Evolutionary conservation across 2,113 vertebrate species (phyloP).

Genomic region (Cichladusa arquata): DNA sequence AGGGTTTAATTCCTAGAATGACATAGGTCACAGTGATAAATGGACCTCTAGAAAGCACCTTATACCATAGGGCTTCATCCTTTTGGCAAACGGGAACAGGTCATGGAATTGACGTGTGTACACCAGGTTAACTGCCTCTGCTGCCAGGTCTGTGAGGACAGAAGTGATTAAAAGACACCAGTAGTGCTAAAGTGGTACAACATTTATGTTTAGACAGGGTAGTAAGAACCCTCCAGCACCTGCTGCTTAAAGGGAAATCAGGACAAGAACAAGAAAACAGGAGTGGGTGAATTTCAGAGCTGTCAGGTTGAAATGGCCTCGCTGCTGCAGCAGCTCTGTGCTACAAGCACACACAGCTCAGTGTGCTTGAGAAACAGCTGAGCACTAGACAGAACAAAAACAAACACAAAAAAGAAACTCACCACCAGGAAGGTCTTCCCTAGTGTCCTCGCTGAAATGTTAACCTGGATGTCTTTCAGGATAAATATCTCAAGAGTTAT

Average conservation of each 20-base stretch:
- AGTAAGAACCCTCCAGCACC: neutral
- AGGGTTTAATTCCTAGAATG: neutral
- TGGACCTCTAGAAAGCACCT: neutral
- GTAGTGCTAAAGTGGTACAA: neutral
- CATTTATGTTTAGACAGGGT: neutral
- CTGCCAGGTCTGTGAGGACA: neutral
- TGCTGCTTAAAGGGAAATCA: neutral
- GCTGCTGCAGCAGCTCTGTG: neutral
- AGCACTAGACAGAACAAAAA: neutral
- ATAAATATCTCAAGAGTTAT: constrained; percentile 56
- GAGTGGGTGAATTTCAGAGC: neutral
- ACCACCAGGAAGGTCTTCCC: constrained; percentile 36
- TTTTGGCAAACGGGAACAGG: neutral
- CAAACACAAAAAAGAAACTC: neutral
- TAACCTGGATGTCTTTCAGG: constrained; percentile 49
- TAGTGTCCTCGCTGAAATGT: constrained; percentile 8
- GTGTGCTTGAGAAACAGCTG: constrained; percentile 2
- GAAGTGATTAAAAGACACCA: neutral
- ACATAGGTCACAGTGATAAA: neutral
- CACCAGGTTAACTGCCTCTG: neutral
- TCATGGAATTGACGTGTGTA: neutral
- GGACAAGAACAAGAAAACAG: neutral
- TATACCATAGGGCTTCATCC: neutral
- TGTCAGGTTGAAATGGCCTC: neutral
- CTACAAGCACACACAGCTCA: neutral